A percentile compares a stretch with the other conserved stretches of the same genome.
Conservation (phyloP, 2,888 invertebrate species). For the Fragum whitleyi region DNA sequence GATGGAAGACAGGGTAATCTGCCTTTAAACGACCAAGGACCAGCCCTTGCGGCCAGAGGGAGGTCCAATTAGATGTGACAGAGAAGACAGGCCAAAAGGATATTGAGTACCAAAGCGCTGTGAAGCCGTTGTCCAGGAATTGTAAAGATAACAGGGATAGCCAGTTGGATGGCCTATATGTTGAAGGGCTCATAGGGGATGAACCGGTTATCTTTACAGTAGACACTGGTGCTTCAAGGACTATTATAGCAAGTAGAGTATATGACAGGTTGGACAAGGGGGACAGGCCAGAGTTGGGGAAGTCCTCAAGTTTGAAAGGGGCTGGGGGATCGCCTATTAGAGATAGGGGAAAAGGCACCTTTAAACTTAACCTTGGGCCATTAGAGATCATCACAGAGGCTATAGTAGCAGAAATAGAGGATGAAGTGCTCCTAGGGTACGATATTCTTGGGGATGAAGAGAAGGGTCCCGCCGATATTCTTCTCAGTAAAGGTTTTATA, state of each 20-base stretch:
- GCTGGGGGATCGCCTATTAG: no score
- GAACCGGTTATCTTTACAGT: slow-evolving; percentile 14
- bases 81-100: background rate
- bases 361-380: no score
- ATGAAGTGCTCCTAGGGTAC: background rate
- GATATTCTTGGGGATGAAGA: no score
- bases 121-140: background rate
- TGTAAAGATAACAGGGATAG: background rate
- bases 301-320: no score
- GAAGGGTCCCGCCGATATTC: background rate
- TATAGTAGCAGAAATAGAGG: no score
- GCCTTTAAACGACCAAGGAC: slow-evolving; percentile 17
- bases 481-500: background rate
- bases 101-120: background rate
- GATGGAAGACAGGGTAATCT: background rate
- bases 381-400: no score
- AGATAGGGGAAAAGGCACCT: no score
- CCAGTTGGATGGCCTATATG: slow-evolving; percentile 8
- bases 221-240: slow-evolving; percentile 21
- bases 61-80: background rate
- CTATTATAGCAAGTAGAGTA: slow-evolving; percentile 13
- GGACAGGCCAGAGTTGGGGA: no score
- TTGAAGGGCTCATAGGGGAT: slow-evolving; percentile 7
- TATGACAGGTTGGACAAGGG: slow-evolving; percentile 4
- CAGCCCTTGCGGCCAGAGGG: slow-evolving; percentile 14